Conservation (phyloP, 92 coral and sea anemone genomes). For the Porites rus region DNA sequence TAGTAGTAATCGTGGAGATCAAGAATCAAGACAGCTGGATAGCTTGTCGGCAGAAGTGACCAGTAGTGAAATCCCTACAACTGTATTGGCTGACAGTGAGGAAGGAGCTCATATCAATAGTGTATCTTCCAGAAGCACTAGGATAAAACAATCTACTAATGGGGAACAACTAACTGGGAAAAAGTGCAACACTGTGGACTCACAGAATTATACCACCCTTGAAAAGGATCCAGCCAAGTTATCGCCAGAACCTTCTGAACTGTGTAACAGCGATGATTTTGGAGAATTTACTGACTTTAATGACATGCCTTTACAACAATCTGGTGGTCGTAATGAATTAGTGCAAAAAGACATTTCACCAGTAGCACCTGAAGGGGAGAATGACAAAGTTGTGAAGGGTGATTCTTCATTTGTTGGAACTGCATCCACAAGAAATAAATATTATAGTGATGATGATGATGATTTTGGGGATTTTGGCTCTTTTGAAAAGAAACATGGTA, state of each 20-base stretch:
- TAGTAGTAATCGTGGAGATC: background rate
- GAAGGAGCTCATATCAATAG: background rate
- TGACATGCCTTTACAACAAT: background rate
- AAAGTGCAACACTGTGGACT: background rate
- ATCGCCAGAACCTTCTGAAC: background rate
- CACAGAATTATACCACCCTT: background rate
- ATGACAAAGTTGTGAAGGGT: background rate
- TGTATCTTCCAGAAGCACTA: background rate
- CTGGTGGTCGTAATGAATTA: background rate
- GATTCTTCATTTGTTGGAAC: background rate
- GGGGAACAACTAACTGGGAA: background rate
- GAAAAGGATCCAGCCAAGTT: background rate
- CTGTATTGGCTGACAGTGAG: background rate
- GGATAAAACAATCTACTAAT: background rate
- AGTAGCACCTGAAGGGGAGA: background rate
- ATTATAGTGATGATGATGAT: background rate
- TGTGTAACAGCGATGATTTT: background rate
- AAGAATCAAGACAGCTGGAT: background rate
- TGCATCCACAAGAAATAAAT: background rate
- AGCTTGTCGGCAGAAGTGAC: background rate
- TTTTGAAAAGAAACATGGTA: background rate
- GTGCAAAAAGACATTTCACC: background rate
- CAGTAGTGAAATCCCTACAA: background rate
- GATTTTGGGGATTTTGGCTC: conserved; percentile 38
- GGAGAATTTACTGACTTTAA: conserved; percentile 28